Base-by-base conservation (phyloP, 1,140 invertebrate genomes). In the Drosophila athabasca region DNA sequence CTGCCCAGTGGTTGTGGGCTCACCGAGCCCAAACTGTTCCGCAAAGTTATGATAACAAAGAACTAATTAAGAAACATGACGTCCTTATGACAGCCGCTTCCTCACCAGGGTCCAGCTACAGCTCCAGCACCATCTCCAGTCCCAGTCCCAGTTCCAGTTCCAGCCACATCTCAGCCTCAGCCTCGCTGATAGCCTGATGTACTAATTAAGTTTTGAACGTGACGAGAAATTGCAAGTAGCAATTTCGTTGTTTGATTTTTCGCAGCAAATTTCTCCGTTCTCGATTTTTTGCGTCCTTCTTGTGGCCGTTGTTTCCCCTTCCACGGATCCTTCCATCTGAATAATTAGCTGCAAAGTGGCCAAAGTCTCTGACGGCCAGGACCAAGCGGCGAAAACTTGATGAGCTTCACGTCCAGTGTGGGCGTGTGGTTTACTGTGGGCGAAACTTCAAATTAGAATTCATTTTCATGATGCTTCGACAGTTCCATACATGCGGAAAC, bases 41-140 rank as follows among this genome's bases (percentile, higher is more conserved):
- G 19, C 50, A 65, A 87, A 87, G 79, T 88, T 88, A 87, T 87
- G 76, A 87, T 88, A 87, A 87, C 79, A 87, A 87, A 73, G 83
- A 88, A 79, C 83, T 88, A 87, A 87, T 87, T 87, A 87, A 88
- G 83, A 87, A 87, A 88, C 83, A 87, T 87, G 83, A 87, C 83
- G 83, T 88, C 62, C 83, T 87, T 83, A 82, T 87, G 83, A 88
- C 83, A 88, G 82, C 52, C 49, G 41, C 52, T 24, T 15, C 67
- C 51, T 62, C 35, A 1, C 13, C 46, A 9, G 39, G 41, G 19
- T 45, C 24, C 17, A 11, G 0, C 45, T 26, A 35, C 3, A 35
- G 3, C 31, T 11, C 8, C 31, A 35, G 3, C 61, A 11, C 17
- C 60, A 39, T 26, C 44, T 15, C 41, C 26, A 49, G 35, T 46